Evolutionary conservation across 2,888 invertebrate species (phyloP).

Genomic region (Macrophya alboannulata): DNA sequence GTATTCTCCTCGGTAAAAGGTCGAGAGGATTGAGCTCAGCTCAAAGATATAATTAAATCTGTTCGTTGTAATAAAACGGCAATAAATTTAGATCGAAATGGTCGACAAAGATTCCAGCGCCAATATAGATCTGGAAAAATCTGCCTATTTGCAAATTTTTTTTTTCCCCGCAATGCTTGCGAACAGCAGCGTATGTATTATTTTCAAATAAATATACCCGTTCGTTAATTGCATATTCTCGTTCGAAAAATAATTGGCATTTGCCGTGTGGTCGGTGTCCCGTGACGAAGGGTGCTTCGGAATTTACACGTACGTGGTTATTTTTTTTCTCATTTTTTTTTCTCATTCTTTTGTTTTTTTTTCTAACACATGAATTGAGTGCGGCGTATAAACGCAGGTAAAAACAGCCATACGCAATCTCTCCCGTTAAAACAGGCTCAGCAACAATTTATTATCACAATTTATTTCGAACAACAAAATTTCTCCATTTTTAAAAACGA

Average conservation of each 20-base stretch:
- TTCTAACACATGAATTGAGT: not conserved
- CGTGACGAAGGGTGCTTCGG: not conserved
- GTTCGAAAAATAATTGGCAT: conserved; percentile 11
- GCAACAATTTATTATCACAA: not conserved
- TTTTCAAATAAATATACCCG: not conserved
- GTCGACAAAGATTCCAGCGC: not conserved
- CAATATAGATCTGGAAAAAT: no score
- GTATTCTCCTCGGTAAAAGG: not conserved
- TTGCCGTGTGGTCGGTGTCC: not conserved
- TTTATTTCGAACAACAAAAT: not conserved
- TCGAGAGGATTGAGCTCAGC: not conserved
- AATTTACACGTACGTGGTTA: not conserved
- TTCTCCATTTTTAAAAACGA: not conserved
- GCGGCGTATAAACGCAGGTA: not conserved
- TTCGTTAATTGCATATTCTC: conserved; percentile 16
- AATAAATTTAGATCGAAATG: not conserved
- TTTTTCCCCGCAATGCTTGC: not conserved
- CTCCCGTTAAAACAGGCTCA: not conserved
- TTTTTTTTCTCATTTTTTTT: not conserved
- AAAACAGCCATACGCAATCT: not conserved
- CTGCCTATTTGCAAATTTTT: not conserved
- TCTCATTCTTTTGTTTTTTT: not conserved
- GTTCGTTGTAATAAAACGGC: not conserved
- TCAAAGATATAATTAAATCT: conserved; percentile 5
- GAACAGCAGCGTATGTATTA: not conserved